A percentile compares a stretch with the other conserved stretches of the same genome.
These are phyloP conservation scores for Oedothorax gibbosus DNA, from an alignment of 1,140 invertebrate species.

Conservation along the genomic window DNA sequence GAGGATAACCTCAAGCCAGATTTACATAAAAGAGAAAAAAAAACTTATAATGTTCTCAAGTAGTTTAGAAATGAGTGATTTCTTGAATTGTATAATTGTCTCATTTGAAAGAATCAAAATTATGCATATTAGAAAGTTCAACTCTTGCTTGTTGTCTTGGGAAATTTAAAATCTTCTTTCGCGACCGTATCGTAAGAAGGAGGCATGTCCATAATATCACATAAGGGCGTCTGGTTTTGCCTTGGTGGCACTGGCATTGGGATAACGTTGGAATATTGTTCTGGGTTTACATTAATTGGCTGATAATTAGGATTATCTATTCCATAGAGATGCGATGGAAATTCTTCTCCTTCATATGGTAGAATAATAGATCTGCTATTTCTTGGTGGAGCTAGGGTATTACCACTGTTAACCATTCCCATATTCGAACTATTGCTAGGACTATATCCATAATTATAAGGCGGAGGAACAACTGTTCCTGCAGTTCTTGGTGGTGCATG, in stretches of 20 bases:
- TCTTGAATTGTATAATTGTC: too few relatives aligned
- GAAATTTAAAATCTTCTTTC: background rate
- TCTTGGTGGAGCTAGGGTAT: background rate
- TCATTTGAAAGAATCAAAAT: too few relatives aligned
- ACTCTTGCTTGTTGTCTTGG: background rate
- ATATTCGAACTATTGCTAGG: too few relatives aligned
- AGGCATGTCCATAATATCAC: background rate
- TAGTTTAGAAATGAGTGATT: too few relatives aligned
- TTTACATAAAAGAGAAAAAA: too few relatives aligned
- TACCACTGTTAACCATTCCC: background rate
- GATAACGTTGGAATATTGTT: background rate
- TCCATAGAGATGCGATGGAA: background rate
- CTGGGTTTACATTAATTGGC: background rate
- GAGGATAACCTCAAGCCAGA: too few relatives aligned
- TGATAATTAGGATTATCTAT: constrained; percentile 1
- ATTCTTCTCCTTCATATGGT: background rate
- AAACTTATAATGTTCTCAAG: too few relatives aligned
- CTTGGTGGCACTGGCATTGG: background rate
- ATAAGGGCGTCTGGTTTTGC: background rate
- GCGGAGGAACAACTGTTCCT: too few relatives aligned
- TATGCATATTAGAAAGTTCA: background rate
- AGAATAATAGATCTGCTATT: background rate
- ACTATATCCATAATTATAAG: too few relatives aligned
- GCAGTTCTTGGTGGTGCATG: too few relatives aligned
- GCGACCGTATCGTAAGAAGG: constrained; percentile 14